Evolutionary conservation across 2,888 invertebrate genomes (phyloP).

Genomic region (Sesia apiformis): DNA sequence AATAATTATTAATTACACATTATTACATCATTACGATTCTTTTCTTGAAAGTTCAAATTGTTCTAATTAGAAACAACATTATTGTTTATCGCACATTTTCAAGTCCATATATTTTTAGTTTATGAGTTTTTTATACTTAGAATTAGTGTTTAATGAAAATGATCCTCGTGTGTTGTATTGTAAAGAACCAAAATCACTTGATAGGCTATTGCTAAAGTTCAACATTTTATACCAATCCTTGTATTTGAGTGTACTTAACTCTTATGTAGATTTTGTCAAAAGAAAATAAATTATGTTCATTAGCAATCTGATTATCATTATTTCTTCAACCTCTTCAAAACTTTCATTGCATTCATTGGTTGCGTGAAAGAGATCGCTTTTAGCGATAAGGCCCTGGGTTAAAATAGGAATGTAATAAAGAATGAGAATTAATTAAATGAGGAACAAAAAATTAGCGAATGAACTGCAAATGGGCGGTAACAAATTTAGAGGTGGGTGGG

Average conservation of each 20-base stretch:
- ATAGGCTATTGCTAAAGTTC: slow-evolving; percentile 62
- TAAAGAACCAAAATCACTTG: slow-evolving; percentile 66
- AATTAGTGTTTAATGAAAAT: slow-evolving; percentile 23
- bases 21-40: no score
- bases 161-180: slow-evolving; percentile 51
- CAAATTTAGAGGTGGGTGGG: no score
- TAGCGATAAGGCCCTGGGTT: no score
- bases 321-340: neutral
- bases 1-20: no score
- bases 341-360: neutral
- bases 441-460: no score
- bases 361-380: neutral
- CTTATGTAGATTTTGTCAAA: slow-evolving; percentile 72
- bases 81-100: slow-evolving; percentile 45
- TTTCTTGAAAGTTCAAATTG: no score
- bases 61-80: no score
- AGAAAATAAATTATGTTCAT: slow-evolving; percentile 69
- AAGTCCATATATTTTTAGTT: slow-evolving; percentile 35
- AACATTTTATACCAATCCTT: slow-evolving; percentile 73
- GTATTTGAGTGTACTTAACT: slow-evolving; percentile 73
- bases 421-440: no score
- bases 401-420: no score
- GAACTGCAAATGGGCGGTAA: no score
- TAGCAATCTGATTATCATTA: slow-evolving; percentile 28
- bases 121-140: slow-evolving; percentile 18